Evolutionary conservation across 2,797 vertebrate species (phyloP).

Genomic region (Tenualosa thibaudeaui): DNA sequence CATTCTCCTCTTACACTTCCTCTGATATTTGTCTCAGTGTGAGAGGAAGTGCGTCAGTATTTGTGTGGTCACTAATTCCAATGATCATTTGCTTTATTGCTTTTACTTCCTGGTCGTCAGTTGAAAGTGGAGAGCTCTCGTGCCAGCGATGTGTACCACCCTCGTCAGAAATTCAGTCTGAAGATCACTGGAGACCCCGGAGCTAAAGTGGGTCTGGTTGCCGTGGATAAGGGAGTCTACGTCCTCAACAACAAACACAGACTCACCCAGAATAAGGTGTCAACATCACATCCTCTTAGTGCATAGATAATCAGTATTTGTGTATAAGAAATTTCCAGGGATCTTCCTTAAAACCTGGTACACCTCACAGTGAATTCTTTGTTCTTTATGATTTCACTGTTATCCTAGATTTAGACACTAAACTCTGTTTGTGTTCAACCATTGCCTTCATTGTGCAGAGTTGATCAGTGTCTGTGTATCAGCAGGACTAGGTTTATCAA

Average conservation of each 20-base stretch:
- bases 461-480: no score
- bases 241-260: conserved; percentile 81
- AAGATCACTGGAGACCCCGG: conserved; percentile 74
- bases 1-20: no score
- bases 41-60: no score
- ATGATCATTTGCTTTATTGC: background rate
- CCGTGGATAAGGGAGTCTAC: conserved; percentile 84
- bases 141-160: conserved; percentile 39
- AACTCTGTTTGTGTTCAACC: no score
- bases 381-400: no score
- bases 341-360: background rate
- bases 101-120: conserved; percentile 20
- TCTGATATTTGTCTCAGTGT: no score
- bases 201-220: conserved; percentile 80
- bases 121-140: conserved; percentile 20
- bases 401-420: no score
- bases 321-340: background rate
- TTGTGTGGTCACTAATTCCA: background rate
- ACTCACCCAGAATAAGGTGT: conserved; percentile 79
- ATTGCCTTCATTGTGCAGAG: no score
- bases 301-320: background rate
- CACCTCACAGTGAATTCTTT: no score
- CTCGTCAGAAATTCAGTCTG: conserved; percentile 65
- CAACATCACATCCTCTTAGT: background rate
- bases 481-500: background rate